phyloP scores from a whole-genome alignment of 2,113 vertebrate genomes.

The Hippocampus barbouri region DNA sequence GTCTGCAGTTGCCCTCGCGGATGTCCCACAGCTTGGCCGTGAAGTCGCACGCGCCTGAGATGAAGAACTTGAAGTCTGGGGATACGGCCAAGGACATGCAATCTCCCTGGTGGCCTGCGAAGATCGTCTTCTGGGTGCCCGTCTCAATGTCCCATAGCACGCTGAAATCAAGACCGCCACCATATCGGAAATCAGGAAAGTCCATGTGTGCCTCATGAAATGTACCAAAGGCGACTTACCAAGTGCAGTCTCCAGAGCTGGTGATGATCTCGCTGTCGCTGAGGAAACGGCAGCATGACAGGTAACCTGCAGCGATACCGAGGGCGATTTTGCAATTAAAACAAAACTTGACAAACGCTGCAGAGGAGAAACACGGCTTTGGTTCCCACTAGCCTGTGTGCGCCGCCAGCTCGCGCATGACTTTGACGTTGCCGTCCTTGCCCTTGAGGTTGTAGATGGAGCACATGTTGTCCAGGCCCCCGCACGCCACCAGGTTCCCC shows the following conservation, averaged over 20 bases:
- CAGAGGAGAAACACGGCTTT: background rate
- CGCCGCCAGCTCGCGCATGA: conserved; percentile 91
- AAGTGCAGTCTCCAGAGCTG: conserved; percentile 96
- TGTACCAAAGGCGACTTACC: conserved; percentile 66
- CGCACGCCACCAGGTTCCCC: conserved; percentile 94
- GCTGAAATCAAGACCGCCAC: conserved; percentile 48
- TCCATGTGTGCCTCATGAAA: background rate
- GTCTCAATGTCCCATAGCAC: conserved; percentile 98
- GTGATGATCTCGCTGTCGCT: conserved; percentile 95
- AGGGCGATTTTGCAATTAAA: background rate
- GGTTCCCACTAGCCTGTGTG: conserved; percentile 78
- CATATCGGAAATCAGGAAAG: background rate
- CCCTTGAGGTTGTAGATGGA: conserved; percentile 97
- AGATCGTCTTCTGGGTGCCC: conserved; percentile 87
- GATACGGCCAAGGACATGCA: conserved; percentile 93
- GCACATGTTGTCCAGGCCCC: conserved; percentile 97
- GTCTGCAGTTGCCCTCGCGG: conserved; percentile 84
- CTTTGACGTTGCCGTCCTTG: conserved; percentile 91
- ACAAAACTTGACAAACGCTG: background rate
- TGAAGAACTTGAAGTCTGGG: conserved; percentile 90
- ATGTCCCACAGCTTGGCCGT: conserved; percentile 98
- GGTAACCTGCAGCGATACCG: conserved; percentile 79
- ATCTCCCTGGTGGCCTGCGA: conserved; percentile 90
- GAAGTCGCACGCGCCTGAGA: conserved; percentile 93
- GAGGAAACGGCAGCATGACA: conserved; percentile 95